phyloP scores from a whole-genome alignment of 2,797 vertebrate species.

The Chrysolophus pictus region DNA sequence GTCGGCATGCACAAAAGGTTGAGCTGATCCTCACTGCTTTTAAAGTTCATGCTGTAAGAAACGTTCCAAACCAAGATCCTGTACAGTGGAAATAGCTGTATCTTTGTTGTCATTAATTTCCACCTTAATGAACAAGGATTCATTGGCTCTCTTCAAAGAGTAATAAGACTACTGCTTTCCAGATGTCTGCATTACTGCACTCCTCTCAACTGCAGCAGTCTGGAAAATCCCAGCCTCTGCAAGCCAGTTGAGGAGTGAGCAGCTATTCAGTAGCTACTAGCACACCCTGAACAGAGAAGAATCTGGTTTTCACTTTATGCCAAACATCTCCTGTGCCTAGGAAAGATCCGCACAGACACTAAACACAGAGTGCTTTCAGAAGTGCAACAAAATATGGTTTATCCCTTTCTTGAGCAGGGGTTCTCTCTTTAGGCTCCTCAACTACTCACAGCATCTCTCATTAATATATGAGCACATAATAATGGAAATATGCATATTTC shows the following conservation, averaged over 20 bases:
- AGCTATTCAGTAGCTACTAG: neutral
- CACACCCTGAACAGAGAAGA: rapidly evolving
- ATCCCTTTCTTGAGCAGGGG: neutral
- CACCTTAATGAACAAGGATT: neutral
- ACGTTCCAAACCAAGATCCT: neutral
- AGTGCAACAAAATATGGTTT: neutral
- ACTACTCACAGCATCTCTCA: conserved; percentile 20
- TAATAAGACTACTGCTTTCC: neutral
- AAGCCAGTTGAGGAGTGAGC: neutral
- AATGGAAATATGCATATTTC: conserved; percentile 47
- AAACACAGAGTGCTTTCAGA: neutral
- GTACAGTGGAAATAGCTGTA: neutral
- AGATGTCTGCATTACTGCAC: neutral
- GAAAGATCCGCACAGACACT: neutral
- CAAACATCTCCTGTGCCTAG: neutral
- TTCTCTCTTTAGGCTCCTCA: neutral
- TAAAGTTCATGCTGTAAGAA: neutral
- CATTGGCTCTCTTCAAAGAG: neutral
- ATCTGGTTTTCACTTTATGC: neutral
- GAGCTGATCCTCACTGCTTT: neutral
- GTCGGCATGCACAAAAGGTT: rapidly evolving
- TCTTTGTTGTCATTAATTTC: neutral
- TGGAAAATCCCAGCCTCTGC: neutral
- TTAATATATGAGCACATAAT: conserved; percentile 19
- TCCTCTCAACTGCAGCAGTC: rapidly evolving